A percentile compares a stretch with the other conserved stretches of the same genome.
Evolutionary conservation across 2,113 vertebrate genomes (phyloP).

Genomic region (Proteles cristata): DNA sequence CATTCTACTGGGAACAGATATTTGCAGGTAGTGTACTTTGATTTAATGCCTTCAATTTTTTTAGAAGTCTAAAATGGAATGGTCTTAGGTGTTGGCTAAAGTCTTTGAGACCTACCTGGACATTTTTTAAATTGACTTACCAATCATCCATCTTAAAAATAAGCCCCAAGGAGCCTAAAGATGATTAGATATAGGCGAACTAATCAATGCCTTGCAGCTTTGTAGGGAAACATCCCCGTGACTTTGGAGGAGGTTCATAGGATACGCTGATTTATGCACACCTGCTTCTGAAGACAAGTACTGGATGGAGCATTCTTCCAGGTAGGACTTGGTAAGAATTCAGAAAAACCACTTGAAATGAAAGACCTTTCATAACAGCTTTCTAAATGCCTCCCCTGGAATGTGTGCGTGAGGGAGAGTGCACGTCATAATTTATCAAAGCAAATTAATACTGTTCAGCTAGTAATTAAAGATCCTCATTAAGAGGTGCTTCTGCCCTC

Average conservation of each 20-base stretch:
- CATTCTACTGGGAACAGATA: not conserved
- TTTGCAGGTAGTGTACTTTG: not conserved
- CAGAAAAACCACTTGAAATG: not conserved
- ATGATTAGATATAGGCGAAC: slow-evolving; percentile 37
- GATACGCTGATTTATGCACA: not conserved
- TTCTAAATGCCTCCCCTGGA: slow-evolving; percentile 43
- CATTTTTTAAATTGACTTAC: not conserved
- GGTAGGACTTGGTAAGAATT: not conserved
- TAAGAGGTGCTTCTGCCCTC: slow-evolving; percentile 81
- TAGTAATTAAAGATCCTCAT: slow-evolving; percentile 89
- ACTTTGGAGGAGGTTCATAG: slow-evolving; percentile 34
- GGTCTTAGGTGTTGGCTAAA: not conserved
- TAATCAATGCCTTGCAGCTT: not conserved
- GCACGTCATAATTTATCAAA: slow-evolving; percentile 84
- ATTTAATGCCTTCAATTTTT: not conserved
- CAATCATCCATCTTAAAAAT: slow-evolving; percentile 34
- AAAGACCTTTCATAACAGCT: slow-evolving; percentile 38
- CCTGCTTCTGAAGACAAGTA: not conserved
- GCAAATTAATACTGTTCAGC: slow-evolving; percentile 87
- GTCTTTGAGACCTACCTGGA: not conserved
- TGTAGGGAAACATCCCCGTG: slow-evolving; percentile 17
- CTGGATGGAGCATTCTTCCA: not conserved
- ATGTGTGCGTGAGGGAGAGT: slow-evolving; percentile 15
- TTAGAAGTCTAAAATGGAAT: not conserved
- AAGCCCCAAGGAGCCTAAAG: not conserved